Conservation (phyloP, 2,888 invertebrate genomes). For the Dolichomitus sp. region DNA sequence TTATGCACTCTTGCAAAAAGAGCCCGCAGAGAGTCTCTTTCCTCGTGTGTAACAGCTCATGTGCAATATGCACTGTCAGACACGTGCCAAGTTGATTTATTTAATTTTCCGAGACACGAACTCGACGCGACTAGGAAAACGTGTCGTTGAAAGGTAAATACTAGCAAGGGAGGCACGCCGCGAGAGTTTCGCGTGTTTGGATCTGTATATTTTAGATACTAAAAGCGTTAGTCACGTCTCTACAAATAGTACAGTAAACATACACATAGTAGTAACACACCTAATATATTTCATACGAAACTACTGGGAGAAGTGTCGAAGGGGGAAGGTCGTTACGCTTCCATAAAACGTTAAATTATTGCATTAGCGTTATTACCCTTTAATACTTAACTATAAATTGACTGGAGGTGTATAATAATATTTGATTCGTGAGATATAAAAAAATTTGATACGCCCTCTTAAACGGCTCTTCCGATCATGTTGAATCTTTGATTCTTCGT, state of each 20-base stretch:
- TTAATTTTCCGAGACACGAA: conserved; percentile 62
- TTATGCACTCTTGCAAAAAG: conserved; percentile 14
- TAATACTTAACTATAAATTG: conserved; percentile 17
- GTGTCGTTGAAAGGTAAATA: conserved; percentile 58
- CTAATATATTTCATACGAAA: conserved; percentile 20
- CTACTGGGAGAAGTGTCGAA: conserved; percentile 41
- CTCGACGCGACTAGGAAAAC: conserved; percentile 54
- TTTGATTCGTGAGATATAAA: conserved; percentile 57
- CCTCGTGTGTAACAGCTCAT: neutral
- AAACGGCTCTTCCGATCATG: conserved; percentile 3
- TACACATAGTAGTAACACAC: conserved; percentile 5
- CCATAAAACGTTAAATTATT: conserved; percentile 39
- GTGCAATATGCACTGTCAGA: conserved; percentile 2
- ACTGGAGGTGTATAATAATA: neutral
- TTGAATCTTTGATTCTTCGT: conserved; percentile 51
- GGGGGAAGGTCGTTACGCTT: conserved; percentile 22
- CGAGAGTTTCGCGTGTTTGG: conserved; percentile 27
- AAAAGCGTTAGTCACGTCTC: conserved; percentile 41
- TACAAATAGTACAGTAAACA: conserved; percentile 34
- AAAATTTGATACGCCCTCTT: conserved; percentile 53
- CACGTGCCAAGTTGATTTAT: conserved; percentile 60
- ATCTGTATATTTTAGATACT: conserved; percentile 52
- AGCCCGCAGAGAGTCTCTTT: conserved; percentile 16
- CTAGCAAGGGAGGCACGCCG: conserved; percentile 15
- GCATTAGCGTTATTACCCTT: conserved; percentile 19